A percentile compares a stretch with the other conserved stretches of the same genome.
These are phyloP conservation scores for Hestina assimilis DNA, from an alignment of 1,140 invertebrate species.

Conservation along the genomic window DNA sequence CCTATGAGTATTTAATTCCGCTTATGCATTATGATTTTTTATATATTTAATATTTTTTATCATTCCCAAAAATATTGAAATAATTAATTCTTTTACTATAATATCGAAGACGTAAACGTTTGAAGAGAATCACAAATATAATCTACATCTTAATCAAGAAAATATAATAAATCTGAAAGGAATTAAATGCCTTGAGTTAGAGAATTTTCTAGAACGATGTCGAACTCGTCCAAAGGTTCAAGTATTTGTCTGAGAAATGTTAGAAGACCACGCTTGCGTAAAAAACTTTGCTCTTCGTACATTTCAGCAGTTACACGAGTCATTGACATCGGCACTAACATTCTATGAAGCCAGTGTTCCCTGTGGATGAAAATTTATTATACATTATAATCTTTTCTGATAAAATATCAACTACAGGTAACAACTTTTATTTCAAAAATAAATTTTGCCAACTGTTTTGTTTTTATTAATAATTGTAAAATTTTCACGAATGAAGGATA, in stretches of 20 bases:
- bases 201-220: conserved; percentile 95
- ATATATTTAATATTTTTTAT: not conserved
- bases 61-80: conserved; percentile 19
- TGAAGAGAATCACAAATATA: conserved; percentile 9
- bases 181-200: conserved; percentile 93
- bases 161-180: conserved; percentile 15
- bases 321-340: conserved; percentile 91
- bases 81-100: not conserved
- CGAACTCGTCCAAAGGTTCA: conserved; percentile 94
- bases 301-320: conserved; percentile 92
- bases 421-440: too few species aligned
- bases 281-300: conserved; percentile 97
- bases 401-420: too few species aligned
- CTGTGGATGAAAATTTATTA: conserved; percentile 73
- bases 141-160: conserved; percentile 13
- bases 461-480: too few species aligned
- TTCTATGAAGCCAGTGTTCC: conserved; percentile 94
- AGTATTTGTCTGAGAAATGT: conserved; percentile 95
- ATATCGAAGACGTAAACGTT: conserved; percentile 3
- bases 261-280: conserved; percentile 90
- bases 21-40: conserved; percentile 13
- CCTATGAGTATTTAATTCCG: conserved; percentile 30
- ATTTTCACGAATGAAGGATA: too few species aligned
- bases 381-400: not conserved
- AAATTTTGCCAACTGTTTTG: too few species aligned